Evolutionary conservation across 2,888 invertebrate genomes (phyloP).

Genomic region (Drepana falcataria): DNA sequence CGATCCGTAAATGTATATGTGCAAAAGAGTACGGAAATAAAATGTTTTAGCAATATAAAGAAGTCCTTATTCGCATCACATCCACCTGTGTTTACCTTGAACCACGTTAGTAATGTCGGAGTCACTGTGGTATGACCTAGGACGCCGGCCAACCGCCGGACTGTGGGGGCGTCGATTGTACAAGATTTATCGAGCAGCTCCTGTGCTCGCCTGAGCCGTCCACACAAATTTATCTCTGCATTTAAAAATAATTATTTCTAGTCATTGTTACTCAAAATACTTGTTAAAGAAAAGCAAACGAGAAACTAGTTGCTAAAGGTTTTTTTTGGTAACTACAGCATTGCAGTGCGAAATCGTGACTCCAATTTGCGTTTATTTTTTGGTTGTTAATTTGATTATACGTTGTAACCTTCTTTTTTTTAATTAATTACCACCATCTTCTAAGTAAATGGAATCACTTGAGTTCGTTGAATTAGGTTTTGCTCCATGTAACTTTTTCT

Average conservation of each 20-base stretch:
- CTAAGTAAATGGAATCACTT: not conserved
- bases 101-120: too few species aligned
- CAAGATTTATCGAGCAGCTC: slow-evolving; percentile 62
- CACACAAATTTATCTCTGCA: slow-evolving; percentile 43
- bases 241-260: slow-evolving; percentile 30
- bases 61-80: not conserved
- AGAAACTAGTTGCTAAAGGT: not conserved
- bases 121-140: not conserved
- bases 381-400: not conserved
- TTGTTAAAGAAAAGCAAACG: not conserved
- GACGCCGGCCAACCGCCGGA: not conserved
- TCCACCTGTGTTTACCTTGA: slow-evolving; percentile 1
- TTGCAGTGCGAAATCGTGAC: not conserved
- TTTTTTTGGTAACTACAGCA: not conserved
- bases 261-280: not conserved
- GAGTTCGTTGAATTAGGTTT: not conserved
- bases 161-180: slow-evolving; percentile 50
- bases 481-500: too few species aligned
- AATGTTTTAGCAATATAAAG: too few species aligned
- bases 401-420: not conserved
- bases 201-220: slow-evolving; percentile 41
- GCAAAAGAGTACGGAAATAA: too few species aligned
- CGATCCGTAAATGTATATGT: too few species aligned
- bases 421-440: not conserved
- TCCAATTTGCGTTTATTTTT: not conserved